A percentile compares a stretch with the other conserved stretches of the same genome.
phyloP scores from a whole-genome alignment of 2,113 vertebrate genomes.

The Hippolais icterina region DNA sequence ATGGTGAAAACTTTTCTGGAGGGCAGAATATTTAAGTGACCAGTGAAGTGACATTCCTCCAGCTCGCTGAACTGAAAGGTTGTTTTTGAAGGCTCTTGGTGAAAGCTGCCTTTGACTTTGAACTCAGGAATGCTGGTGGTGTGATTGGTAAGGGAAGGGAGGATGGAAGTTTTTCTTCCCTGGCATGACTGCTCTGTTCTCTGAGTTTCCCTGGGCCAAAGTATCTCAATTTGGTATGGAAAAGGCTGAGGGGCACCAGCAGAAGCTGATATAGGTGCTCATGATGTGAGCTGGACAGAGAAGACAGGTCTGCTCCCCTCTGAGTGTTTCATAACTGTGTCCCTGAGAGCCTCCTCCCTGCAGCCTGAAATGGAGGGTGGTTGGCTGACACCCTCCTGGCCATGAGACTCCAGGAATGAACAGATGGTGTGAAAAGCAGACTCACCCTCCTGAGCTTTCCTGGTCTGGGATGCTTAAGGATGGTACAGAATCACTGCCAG shows the following conservation, averaged over 20 bases:
- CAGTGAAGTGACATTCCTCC: neutral
- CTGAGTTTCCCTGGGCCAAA: neutral
- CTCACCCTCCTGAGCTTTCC: neutral
- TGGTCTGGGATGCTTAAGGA: neutral
- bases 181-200: neutral
- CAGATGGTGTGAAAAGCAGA: neutral
- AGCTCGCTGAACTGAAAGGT: neutral
- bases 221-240: neutral
- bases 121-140: neutral
- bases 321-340: neutral
- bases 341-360: neutral
- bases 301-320: neutral
- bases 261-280: neutral
- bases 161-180: neutral
- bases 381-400: neutral
- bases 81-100: neutral
- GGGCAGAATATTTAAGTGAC: neutral
- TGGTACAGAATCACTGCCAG: neutral
- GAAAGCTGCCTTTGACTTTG: constrained; percentile 30
- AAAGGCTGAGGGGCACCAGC: neutral
- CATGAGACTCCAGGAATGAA: neutral
- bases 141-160: neutral
- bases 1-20: neutral
- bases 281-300: neutral
- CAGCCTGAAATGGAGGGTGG: neutral